A percentile compares a stretch with the other conserved stretches of the same genome.
phyloP scores from a whole-genome alignment of 2,113 vertebrate genomes.

The Heterotilapia buettikoferi region DNA sequence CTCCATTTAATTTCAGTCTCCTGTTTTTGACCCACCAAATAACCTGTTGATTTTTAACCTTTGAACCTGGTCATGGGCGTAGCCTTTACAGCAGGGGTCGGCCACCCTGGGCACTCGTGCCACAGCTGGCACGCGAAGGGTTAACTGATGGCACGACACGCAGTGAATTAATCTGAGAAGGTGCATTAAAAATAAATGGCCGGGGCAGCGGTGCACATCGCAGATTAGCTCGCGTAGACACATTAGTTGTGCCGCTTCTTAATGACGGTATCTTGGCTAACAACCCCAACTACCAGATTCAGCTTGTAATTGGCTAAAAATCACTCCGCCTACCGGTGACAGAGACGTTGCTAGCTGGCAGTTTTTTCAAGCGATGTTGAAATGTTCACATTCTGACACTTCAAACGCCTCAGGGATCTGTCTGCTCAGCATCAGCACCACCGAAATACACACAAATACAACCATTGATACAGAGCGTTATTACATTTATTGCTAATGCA shows the following conservation, averaged over 20 bases:
- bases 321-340: not conserved
- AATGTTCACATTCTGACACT: not conserved
- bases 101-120: not conserved
- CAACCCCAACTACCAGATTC: not conserved
- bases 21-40: not conserved
- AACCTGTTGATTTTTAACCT: not conserved
- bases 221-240: not conserved
- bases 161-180: not conserved
- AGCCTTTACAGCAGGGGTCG: not conserved
- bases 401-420: rapidly evolving
- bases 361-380: not conserved
- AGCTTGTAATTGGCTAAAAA: not conserved
- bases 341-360: not conserved
- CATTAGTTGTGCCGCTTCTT: not conserved
- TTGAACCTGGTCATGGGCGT: not conserved
- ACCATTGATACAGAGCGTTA: not conserved
- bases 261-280: not conserved
- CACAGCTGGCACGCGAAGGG: not conserved
- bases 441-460: not conserved
- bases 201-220: rapidly evolving
- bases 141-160: not conserved
- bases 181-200: not conserved
- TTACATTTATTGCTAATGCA: not conserved
- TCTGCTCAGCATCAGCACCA: not conserved
- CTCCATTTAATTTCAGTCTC: not conserved